phyloP scores from a whole-genome alignment of 2,888 invertebrate species.

The Electrophaes corylata region DNA sequence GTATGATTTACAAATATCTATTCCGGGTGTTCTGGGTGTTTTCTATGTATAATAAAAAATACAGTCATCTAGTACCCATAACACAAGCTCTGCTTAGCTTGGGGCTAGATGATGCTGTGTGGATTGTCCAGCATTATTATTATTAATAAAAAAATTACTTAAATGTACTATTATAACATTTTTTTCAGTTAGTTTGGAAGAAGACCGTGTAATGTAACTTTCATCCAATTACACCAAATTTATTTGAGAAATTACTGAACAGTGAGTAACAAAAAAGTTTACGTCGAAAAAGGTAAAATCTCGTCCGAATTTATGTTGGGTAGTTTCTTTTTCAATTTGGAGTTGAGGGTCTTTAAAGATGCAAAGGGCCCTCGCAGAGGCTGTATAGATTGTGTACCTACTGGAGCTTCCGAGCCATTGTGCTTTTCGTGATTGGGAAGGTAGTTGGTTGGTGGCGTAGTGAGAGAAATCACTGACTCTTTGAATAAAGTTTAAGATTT shows the following conservation, averaged over 20 bases:
- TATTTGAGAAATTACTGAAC: constrained; percentile 35
- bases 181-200: too few species aligned
- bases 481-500: not conserved
- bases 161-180: too few species aligned
- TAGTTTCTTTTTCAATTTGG: constrained; percentile 72
- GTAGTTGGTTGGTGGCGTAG: too few species aligned
- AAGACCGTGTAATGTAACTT: too few species aligned
- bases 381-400: constrained; percentile 4
- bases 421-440: constrained; percentile 14
- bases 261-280: constrained; percentile 38
- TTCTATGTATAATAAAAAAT: too few species aligned
- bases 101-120: too few species aligned
- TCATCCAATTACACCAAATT: constrained; percentile 55
- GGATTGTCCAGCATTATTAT: too few species aligned
- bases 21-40: too few species aligned
- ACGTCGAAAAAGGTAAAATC: constrained; percentile 49
- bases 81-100: too few species aligned
- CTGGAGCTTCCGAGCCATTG: constrained; percentile 6
- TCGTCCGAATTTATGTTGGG: constrained; percentile 61
- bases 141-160: too few species aligned
- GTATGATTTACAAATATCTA: too few species aligned
- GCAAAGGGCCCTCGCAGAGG: constrained; percentile 52
- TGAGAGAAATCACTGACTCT: constrained; percentile 4
- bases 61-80: too few species aligned
- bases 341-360: constrained; percentile 62